Evolutionary conservation across 1,140 invertebrate species (phyloP).

Genomic region (Halesus radiatus): DNA sequence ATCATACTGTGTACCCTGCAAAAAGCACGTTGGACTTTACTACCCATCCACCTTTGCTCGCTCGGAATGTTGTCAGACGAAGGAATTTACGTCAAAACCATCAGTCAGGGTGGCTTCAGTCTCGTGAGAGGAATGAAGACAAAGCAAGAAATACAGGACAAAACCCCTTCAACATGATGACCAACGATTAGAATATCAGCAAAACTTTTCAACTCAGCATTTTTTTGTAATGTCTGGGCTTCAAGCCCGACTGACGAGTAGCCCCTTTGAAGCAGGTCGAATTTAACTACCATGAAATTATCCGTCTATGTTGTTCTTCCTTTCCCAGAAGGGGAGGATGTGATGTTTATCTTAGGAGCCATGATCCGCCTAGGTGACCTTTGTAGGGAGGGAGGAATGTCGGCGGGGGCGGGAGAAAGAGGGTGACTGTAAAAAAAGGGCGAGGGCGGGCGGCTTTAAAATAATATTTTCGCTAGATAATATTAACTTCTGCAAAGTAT

Average conservation of each 20-base stretch:
- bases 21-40: too few relatives aligned
- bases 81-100: too few relatives aligned
- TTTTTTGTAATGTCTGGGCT: neutral
- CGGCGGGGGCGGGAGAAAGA: neutral
- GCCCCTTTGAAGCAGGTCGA: conserved; percentile 46
- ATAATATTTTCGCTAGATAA: conserved; percentile 26
- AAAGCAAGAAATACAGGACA: too few relatives aligned
- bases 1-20: too few relatives aligned
- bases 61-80: too few relatives aligned
- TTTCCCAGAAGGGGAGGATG: neutral
- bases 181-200: too few relatives aligned
- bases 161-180: too few relatives aligned
- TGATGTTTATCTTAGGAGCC: conserved; percentile 38
- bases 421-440: conserved; percentile 2
- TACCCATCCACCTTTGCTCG: too few relatives aligned
- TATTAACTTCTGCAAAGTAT: neutral
- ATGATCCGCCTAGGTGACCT: conserved; percentile 31
- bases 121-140: too few relatives aligned
- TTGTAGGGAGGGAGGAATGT: neutral
- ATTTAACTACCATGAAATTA: conserved; percentile 52
- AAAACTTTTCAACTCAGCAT: too few relatives aligned
- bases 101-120: too few relatives aligned
- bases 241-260: conserved; percentile 15
- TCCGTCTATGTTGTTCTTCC: conserved; percentile 45
- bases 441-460: neutral